Evolutionary conservation across 2,113 vertebrate genomes (phyloP), one percentile per base, ranked within the genome.

Genomic region (Colius striatus): DNA sequence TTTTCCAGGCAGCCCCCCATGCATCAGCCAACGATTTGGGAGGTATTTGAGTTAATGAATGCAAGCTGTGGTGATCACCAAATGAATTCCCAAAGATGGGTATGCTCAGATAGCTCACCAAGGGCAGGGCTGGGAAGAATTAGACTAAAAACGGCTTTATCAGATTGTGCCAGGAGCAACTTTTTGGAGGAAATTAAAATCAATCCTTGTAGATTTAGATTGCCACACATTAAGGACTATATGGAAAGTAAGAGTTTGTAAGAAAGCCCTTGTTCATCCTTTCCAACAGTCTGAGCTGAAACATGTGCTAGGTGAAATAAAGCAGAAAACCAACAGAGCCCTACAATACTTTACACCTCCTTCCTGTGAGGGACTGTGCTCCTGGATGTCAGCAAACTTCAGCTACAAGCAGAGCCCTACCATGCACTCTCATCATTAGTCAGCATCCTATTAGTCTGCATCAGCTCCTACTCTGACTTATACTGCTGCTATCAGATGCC

Each of bases 111-210:
- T 90, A 93, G 83, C 92, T 96, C 71, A 78, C 51, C n/a, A 53
- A 72, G 27, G 48, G 86, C 80, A 90, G 53, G 65, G 76, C 78
- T 95, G 93, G 84, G 90, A 96, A 96, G 81, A 91, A 95, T 94
- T 94, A 95, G 61, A 48, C 70, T 81, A 50, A 93, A 95, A 92
- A 36, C 3, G 19, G 30, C 53, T 84, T 96, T 95, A 95, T 96
- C 96, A 94, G 92, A 94, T 96, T 92, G 85, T 95, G 92, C 93
- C 90, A 96, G 88, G 20, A 92, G 92, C 90, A 95, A 89, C 66
- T 75, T 94, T 30, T 79, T 30, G 32, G 32, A 95, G 88, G 90
- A 95, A 96, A 97, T 96, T 78, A 97, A 95, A 96, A 92, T 88
- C 86, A 96, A 96, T 88, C 94, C 85, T 74, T 82, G 30, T 50